Evolutionary conservation across 2,113 vertebrate genomes (phyloP), one percentile per base, ranked within the genome.

Genomic region (Caracal caracal): DNA sequence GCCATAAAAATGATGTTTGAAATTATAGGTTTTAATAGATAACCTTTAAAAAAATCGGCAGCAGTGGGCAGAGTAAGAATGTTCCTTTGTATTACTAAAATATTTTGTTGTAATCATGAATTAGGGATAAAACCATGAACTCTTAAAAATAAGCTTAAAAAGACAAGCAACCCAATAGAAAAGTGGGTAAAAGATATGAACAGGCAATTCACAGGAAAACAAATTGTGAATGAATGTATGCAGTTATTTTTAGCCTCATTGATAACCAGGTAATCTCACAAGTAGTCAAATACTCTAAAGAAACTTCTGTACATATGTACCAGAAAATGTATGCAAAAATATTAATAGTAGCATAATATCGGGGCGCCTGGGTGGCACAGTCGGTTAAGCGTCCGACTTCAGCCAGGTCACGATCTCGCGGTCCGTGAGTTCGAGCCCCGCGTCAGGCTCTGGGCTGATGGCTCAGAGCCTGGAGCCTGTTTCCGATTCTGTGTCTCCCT

Each of bases 61-160:
- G 10, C 7, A 40, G 24, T 16, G 3, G 13, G 19, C 33, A 6
- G 37, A 24, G 82, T 88, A 40, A 47, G 4, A 79, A 73, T 47
- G 7, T 37, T 66, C n/a, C 66, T 81, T 92, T 79, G 47, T 66
- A 37, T 73, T 76, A 17, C 53, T 76, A 93, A 65, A 35, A 86
- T 26, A 92, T 76, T 89, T 28, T 12, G 4, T 82, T 82, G 49
- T 90, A 92, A 82, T 24, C 66, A 40, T 59, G 71, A 78, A 78
- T 92, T 10, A 56, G 30, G 30, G 37, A 78, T 28, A 26, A 86
- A 94, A 83, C 53, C 8, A 66, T 61, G 10, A 86, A 59, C 59
- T 85, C 73, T 85, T 49, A 90, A 95, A 85, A 85, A 82, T 82
- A 49, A 81, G 49, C 35, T 92, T 89, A 5, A 94, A 95, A 92